phyloP scores from a whole-genome alignment of 2,113 vertebrate genomes.

The Barnardius zonarius region DNA sequence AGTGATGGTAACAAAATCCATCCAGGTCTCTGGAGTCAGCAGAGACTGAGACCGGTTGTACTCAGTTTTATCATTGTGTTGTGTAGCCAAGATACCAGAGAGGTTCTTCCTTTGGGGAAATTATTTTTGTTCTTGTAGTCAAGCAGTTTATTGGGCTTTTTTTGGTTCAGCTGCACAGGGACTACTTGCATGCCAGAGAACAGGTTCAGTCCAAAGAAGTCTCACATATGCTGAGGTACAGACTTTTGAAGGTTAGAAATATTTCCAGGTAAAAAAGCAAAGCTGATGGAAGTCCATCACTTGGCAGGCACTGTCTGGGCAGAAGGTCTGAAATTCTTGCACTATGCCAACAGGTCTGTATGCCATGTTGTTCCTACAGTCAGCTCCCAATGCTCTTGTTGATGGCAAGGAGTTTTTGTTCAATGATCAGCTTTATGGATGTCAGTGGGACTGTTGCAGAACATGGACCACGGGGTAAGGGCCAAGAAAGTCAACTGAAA shows the following conservation, averaged over 20 bases:
- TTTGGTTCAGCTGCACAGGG: neutral
- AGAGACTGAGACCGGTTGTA: neutral
- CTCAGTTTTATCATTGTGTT: constrained; percentile 20
- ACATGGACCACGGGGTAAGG: neutral
- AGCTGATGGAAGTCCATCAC: neutral
- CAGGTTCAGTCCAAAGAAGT: neutral
- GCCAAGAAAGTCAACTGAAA: neutral
- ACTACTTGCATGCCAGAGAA: neutral
- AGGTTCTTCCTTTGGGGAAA: neutral
- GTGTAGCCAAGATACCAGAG: neutral
- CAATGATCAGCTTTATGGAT: neutral
- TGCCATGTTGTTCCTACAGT: neutral
- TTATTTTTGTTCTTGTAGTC: neutral
- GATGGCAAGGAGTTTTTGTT: neutral
- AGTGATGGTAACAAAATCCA: constrained; percentile 16
- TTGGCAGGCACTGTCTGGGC: neutral
- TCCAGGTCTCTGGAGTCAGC: constrained; percentile 7
- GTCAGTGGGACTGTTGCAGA: neutral
- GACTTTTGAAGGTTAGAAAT: neutral
- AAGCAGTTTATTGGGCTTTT: neutral
- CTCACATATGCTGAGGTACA: neutral
- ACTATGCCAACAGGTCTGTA: neutral
- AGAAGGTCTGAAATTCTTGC: neutral
- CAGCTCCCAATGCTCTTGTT: neutral
- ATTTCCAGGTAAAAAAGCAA: neutral